Evolutionary conservation across 30 jellyfish, hydroid and myxozoan genomes (phyloP).

Genomic region (Pelagia noctiluca): DNA sequence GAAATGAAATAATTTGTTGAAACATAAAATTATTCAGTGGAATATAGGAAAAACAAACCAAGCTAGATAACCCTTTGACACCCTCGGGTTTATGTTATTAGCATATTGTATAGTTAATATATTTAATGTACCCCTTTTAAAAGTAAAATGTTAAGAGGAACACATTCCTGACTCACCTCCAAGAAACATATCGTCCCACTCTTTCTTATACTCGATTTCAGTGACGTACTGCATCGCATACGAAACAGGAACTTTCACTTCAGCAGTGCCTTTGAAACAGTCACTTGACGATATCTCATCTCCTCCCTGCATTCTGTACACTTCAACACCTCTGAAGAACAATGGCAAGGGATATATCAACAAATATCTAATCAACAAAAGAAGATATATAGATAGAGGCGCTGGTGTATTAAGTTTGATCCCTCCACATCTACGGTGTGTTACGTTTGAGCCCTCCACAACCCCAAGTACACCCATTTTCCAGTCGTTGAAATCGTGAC

Average conservation of each 20-base stretch:
- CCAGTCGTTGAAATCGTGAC: too few relatives aligned
- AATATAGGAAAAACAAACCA: too few relatives aligned
- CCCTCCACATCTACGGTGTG: too few relatives aligned
- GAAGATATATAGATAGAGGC: too few relatives aligned
- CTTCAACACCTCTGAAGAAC: constrained; percentile 72
- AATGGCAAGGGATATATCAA: background rate
- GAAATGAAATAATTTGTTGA: too few relatives aligned
- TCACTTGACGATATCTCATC: constrained; percentile 84
- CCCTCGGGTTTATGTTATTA: too few relatives aligned
- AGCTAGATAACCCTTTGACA: too few relatives aligned
- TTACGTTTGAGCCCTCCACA: too few relatives aligned
- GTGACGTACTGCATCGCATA: constrained; percentile 74
- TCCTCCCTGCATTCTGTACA: constrained; percentile 75
- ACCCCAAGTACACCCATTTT: too few relatives aligned
- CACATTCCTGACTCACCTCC: constrained; percentile 72
- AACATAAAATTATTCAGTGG: too few relatives aligned
- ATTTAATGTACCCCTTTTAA: background rate
- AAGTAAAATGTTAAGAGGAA: background rate
- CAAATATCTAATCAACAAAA: background rate
- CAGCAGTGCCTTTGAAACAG: constrained; percentile 89
- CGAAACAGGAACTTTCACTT: constrained; percentile 75
- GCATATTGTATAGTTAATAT: too few relatives aligned
- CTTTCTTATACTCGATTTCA: constrained; percentile 74
- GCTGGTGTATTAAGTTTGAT: too few relatives aligned
- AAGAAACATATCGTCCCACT: constrained; percentile 85